Percentiles rank a stretch among this genome's conserved stretches.
Evolutionary conservation across 2,113 vertebrate species (phyloP).

Genomic region (Campylomormyrus numenius): DNA sequence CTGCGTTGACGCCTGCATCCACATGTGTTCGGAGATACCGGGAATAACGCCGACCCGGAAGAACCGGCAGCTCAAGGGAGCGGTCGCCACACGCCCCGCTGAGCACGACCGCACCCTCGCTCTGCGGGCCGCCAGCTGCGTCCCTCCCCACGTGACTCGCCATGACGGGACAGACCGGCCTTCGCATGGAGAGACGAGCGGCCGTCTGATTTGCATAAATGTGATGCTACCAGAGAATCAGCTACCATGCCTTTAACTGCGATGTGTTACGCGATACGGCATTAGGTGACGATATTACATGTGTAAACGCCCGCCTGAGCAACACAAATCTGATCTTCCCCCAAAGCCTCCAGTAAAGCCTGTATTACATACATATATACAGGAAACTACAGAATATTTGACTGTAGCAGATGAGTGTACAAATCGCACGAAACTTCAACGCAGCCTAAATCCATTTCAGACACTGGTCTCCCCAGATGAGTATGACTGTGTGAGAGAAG

Average conservation of each 20-base stretch:
- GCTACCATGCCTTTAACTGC: background rate
- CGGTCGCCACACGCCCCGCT: background rate
- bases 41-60: background rate
- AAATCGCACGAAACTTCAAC: background rate
- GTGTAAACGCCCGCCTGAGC: background rate
- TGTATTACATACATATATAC: background rate
- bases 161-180: background rate
- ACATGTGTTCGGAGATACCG: background rate
- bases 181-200: background rate
- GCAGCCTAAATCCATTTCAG: background rate
- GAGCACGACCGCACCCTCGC: background rate
- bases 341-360: background rate
- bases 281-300: background rate
- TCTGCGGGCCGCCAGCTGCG: background rate
- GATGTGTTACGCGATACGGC: background rate
- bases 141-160: background rate
- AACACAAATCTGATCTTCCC: background rate
- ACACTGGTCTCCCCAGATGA: background rate
- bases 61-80: background rate
- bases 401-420: background rate
- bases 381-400: background rate
- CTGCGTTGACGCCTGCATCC: background rate
- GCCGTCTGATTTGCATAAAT: background rate
- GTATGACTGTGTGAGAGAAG: background rate
- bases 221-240: background rate